Conservation (phyloP, 1,140 invertebrate species). For the Drosophila tsacasi region DNA sequence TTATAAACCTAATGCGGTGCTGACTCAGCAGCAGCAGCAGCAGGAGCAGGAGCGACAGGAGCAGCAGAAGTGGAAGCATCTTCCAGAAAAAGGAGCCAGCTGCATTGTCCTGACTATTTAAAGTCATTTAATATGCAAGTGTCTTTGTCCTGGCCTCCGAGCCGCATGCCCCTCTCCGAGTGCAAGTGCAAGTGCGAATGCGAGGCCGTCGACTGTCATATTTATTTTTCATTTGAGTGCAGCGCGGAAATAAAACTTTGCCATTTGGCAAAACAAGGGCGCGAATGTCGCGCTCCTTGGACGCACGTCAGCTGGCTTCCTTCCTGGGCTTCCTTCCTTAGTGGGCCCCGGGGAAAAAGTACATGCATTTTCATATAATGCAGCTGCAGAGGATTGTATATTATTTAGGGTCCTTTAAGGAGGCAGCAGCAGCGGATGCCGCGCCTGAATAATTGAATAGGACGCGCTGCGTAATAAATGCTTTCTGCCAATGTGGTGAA, state of each 20-base stretch:
- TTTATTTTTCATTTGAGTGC: slow-evolving; percentile 84
- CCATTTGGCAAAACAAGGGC: slow-evolving; percentile 82
- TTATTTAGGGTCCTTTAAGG: slow-evolving; percentile 74
- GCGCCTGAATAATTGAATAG: slow-evolving; percentile 81
- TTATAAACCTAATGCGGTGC: slow-evolving; percentile 81
- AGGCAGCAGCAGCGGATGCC: slow-evolving; percentile 60
- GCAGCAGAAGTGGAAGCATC: slow-evolving; percentile 32
- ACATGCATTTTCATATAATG: slow-evolving; percentile 82
- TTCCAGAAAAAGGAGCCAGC: slow-evolving; percentile 28
- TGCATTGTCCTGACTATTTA: slow-evolving; percentile 79
- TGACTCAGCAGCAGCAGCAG: slow-evolving; percentile 46
- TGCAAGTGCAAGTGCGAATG: slow-evolving; percentile 25
- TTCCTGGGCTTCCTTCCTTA: slow-evolving; percentile 7
- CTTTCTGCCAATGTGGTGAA: slow-evolving; percentile 76
- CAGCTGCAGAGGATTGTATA: slow-evolving; percentile 69
- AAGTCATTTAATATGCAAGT: slow-evolving; percentile 84
- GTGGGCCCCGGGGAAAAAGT: slow-evolving; percentile 46
- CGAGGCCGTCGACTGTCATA: slow-evolving; percentile 75
- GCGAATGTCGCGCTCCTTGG: slow-evolving; percentile 73
- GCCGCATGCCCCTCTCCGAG: neutral
- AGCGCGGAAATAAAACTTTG: slow-evolving; percentile 80
- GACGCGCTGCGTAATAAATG: slow-evolving; percentile 81
- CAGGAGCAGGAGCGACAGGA: slow-evolving; percentile 8
- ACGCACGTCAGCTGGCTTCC: slow-evolving; percentile 78
- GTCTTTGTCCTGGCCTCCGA: slow-evolving; percentile 61